Percentiles rank a stretch among this genome's conserved stretches.
These are phyloP conservation scores for Condylostylus longicornis DNA, from an alignment of 1,140 invertebrate genomes.

Conservation along the genomic window DNA sequence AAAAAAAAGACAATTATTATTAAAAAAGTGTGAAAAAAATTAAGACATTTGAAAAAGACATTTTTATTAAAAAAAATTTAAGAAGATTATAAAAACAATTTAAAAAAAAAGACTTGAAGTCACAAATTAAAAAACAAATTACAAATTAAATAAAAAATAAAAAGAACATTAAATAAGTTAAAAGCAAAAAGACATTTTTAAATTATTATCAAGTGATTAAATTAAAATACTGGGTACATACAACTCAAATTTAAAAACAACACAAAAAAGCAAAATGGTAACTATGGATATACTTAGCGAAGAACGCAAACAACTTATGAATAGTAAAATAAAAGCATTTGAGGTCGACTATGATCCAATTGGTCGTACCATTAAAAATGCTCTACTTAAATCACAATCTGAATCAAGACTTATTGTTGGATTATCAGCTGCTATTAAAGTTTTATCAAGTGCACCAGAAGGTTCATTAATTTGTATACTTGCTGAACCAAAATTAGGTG, in stretches of 20 bases:
- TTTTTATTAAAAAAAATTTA: no score
- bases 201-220: no score
- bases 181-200: no score
- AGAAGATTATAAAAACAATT: no score
- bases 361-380: slow-evolving; percentile 37
- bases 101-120: no score
- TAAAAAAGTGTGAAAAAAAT: no score
- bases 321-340: slow-evolving; percentile 9
- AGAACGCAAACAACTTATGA: slow-evolving; percentile 6
- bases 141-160: no score
- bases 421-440: slow-evolving; percentile 42
- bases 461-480: slow-evolving; percentile 47
- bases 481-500: slow-evolving; percentile 40
- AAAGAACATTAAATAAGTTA: no score
- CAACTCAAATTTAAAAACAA: slow-evolving; percentile 2
- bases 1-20: no score
- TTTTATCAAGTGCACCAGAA: slow-evolving; percentile 40
- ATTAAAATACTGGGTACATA: background rate
- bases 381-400: slow-evolving; percentile 39
- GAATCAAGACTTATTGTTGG: slow-evolving; percentile 45
- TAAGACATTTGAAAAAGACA: no score
- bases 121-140: no score
- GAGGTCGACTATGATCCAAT: slow-evolving; percentile 26
- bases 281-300: background rate
- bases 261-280: background rate